Percentiles rank a stretch among this genome's conserved stretches.
These are phyloP conservation scores for Argyra leucocephala DNA, from an alignment of 2,888 invertebrate species.

Conservation along the genomic window DNA sequence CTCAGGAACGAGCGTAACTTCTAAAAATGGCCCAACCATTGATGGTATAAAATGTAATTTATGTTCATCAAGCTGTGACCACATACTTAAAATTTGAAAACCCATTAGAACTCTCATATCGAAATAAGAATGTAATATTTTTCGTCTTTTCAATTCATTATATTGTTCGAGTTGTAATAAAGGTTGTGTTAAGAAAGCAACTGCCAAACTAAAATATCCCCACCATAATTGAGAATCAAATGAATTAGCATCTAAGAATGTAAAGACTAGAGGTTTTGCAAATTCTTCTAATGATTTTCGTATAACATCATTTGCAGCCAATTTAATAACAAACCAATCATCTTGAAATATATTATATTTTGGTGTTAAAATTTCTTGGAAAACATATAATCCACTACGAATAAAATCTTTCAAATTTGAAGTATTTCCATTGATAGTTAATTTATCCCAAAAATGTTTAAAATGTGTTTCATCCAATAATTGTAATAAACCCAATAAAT, in stretches of 20 bases:
- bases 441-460: slow-evolving; percentile 73
- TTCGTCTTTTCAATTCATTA: slow-evolving; percentile 67
- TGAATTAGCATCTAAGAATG: slow-evolving; percentile 64
- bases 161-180: slow-evolving; percentile 72
- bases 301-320: slow-evolving; percentile 78
- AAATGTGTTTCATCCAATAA: slow-evolving; percentile 82
- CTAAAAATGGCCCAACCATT: slow-evolving; percentile 87
- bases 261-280: slow-evolving; percentile 74
- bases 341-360: slow-evolving; percentile 56
- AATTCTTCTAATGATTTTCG: slow-evolving; percentile 78
- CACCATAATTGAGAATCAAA: slow-evolving; percentile 72
- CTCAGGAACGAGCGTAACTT: slow-evolving; percentile 85
- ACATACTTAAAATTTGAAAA: slow-evolving; percentile 81
- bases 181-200: slow-evolving; percentile 70
- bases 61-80: slow-evolving; percentile 80
- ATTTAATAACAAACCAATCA: slow-evolving; percentile 85
- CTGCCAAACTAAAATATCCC: slow-evolving; percentile 69
- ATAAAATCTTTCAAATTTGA: slow-evolving; percentile 80
- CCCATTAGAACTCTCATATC: slow-evolving; percentile 91
- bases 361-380: slow-evolving; percentile 40
- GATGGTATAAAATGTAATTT: slow-evolving; percentile 83
- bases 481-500: slow-evolving; percentile 74
- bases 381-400: slow-evolving; percentile 61
- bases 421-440: slow-evolving; percentile 55
- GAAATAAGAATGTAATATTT: slow-evolving; percentile 68